Evolutionary conservation across 2,888 invertebrate genomes (phyloP).

Genomic region (Mesodorylaimus sp.): DNA sequence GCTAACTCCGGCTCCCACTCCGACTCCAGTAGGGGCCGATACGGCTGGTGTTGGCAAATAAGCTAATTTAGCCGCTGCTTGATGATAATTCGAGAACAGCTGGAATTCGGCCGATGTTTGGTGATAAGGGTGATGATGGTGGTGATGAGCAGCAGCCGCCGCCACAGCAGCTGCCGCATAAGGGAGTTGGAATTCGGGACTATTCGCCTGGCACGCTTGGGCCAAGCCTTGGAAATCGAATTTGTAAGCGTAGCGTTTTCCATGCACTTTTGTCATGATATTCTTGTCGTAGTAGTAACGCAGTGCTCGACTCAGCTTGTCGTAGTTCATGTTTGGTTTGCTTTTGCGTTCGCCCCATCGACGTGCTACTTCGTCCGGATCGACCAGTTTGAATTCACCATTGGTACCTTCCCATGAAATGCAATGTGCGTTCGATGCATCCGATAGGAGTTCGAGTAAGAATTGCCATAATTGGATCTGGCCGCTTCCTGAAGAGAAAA

Average conservation of each 20-base stretch:
- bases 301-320: conserved; percentile 70
- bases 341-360: conserved; percentile 85
- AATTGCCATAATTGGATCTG: conserved; percentile 99
- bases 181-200: too few relatives aligned
- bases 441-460: conserved; percentile 75
- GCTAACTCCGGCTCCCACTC: too few relatives aligned
- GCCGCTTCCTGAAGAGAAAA: conserved; percentile 40
- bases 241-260: conserved; percentile 82
- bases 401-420: conserved; percentile 83
- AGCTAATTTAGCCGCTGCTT: background rate
- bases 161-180: too few relatives aligned
- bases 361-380: conserved; percentile 72
- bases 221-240: conserved; percentile 53
- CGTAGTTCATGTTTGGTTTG: conserved; percentile 94
- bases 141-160: too few relatives aligned
- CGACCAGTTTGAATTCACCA: conserved; percentile 82
- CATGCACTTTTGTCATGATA: conserved; percentile 91
- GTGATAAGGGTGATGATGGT: background rate
- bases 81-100: background rate
- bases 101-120: background rate
- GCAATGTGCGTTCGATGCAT: conserved; percentile 63
- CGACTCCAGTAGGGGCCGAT: too few relatives aligned
- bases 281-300: conserved; percentile 96
- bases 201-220: conserved; percentile 4
- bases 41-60: background rate